Percentiles rank a stretch among this genome's conserved stretches.
phyloP scores from a whole-genome alignment of 2,797 vertebrate species.

The Sebastes taczanowskii region DNA sequence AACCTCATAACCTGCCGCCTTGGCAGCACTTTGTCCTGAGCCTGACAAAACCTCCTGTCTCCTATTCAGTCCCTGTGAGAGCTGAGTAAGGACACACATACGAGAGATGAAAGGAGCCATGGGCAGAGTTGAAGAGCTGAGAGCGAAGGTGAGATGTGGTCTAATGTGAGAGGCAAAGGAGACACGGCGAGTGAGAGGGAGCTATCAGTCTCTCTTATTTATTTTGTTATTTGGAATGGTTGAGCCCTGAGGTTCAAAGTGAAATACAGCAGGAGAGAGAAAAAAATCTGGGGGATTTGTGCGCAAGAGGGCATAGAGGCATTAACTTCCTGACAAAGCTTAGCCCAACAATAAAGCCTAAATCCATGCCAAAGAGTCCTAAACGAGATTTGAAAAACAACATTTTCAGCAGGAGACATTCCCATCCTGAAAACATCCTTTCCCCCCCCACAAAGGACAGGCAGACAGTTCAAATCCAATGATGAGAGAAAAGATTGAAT shows the following conservation, averaged over 20 bases:
- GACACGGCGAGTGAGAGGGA: slow-evolving; percentile 13
- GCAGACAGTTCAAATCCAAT: slow-evolving; percentile 33
- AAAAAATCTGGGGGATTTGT: slow-evolving; percentile 63
- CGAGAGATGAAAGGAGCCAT: slow-evolving; percentile 29
- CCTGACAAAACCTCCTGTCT: slow-evolving; percentile 43
- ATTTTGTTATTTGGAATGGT: slow-evolving; percentile 53
- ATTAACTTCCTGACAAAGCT: slow-evolving; percentile 72
- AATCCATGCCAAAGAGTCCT: slow-evolving; percentile 64
- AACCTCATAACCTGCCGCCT: slow-evolving; percentile 52
- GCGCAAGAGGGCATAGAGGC: slow-evolving; percentile 59
- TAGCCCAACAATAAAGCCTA: slow-evolving; percentile 67
- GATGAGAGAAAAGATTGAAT: slow-evolving; percentile 25
- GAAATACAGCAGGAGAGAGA: slow-evolving; percentile 40
- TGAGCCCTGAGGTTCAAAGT: slow-evolving; percentile 55
- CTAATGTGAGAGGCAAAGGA: slow-evolving; percentile 10
- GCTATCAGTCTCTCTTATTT: slow-evolving; percentile 42
- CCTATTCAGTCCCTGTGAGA: slow-evolving; percentile 22
- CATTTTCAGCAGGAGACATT: slow-evolving; percentile 43
- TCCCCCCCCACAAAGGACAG: not conserved
- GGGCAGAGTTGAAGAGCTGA: slow-evolving; percentile 2
- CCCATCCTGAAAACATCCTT: slow-evolving; percentile 20
- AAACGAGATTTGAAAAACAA: slow-evolving; percentile 64
- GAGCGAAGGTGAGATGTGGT: slow-evolving; percentile 21
- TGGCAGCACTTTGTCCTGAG: slow-evolving; percentile 46
- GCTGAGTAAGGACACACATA: not conserved